These are phyloP conservation scores for Cataglyphis altisquamis DNA, from an alignment of 2,888 invertebrate genomes.

Conservation along the genomic window DNA sequence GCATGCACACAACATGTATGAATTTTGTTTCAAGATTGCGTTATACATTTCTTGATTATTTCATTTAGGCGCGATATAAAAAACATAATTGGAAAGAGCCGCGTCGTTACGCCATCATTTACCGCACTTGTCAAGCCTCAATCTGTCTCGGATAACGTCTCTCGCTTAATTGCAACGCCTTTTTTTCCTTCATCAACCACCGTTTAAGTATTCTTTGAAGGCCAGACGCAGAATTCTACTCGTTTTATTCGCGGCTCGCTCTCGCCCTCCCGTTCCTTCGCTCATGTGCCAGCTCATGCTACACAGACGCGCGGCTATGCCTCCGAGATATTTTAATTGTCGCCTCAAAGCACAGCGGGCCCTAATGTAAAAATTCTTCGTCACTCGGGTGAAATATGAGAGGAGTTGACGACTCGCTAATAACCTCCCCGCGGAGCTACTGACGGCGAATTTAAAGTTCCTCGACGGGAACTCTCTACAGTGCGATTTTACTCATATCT, in stretches of 20 bases:
- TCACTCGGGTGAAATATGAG: conserved; percentile 78
- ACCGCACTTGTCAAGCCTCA: conserved; percentile 29
- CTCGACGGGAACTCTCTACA: conserved; percentile 55
- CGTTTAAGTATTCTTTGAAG: conserved; percentile 77
- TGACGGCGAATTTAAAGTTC: conserved; percentile 73
- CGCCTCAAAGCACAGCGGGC: conserved; percentile 79
- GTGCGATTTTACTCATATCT: conserved; percentile 28
- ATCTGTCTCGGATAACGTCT: conserved; percentile 42
- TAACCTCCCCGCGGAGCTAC: conserved; percentile 70
- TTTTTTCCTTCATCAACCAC: conserved; percentile 56
- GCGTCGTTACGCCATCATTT: neutral
- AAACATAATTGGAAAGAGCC: conserved; percentile 28
- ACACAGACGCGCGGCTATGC: conserved; percentile 75
- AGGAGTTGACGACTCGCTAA: conserved; percentile 77
- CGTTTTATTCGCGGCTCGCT: conserved; percentile 73
- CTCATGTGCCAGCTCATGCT: conserved; percentile 73
- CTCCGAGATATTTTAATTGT: conserved; percentile 84
- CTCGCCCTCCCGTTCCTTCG: conserved; percentile 59
- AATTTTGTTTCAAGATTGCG: neutral
- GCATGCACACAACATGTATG: neutral
- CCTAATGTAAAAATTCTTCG: conserved; percentile 80
- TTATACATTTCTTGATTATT: conserved; percentile 1
- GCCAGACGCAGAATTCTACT: conserved; percentile 73
- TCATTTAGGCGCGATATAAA: neutral
- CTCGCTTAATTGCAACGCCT: conserved; percentile 66